These are phyloP conservation scores for Oreochromis tanganicae DNA, from an alignment of 2,113 vertebrate species.

Conservation along the genomic window DNA sequence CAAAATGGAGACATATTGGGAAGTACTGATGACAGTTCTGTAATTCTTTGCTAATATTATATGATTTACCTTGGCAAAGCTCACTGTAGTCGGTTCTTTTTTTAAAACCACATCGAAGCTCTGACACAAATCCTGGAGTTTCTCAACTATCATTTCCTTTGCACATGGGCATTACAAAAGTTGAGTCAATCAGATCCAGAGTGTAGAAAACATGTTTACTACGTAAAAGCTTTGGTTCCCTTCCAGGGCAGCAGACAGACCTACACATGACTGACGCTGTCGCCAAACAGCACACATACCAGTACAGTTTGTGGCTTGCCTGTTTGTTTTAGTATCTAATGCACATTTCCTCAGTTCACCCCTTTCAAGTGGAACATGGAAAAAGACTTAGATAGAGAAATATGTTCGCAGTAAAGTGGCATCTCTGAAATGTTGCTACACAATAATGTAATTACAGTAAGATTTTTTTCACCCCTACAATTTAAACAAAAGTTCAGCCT, in stretches of 20 bases:
- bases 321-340: conserved; percentile 82
- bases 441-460: not conserved
- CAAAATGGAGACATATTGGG: conserved; percentile 23
- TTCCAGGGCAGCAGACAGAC: conserved; percentile 38
- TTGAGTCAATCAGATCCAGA: not conserved
- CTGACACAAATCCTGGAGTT: conserved; percentile 4
- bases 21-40: conserved; percentile 28
- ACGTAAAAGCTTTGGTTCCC: conserved; percentile 9
- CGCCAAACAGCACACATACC: conserved; percentile 78
- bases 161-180: not conserved
- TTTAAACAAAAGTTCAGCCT: not conserved
- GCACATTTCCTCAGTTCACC: conserved; percentile 77
- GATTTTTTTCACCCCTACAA: not conserved
- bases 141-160: conserved; percentile 9
- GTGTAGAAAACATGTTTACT: conserved; percentile 42
- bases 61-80: conserved; percentile 12
- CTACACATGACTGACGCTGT: conserved; percentile 59
- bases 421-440: not conserved
- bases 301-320: conserved; percentile 66
- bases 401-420: not conserved
- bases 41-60: conserved; percentile 29
- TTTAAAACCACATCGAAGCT: not conserved
- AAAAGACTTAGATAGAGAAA: not conserved
- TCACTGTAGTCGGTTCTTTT: not conserved
- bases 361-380: conserved; percentile 39